phyloP scores from a whole-genome alignment of 2,797 vertebrate species.

The Muscicapa striata region DNA sequence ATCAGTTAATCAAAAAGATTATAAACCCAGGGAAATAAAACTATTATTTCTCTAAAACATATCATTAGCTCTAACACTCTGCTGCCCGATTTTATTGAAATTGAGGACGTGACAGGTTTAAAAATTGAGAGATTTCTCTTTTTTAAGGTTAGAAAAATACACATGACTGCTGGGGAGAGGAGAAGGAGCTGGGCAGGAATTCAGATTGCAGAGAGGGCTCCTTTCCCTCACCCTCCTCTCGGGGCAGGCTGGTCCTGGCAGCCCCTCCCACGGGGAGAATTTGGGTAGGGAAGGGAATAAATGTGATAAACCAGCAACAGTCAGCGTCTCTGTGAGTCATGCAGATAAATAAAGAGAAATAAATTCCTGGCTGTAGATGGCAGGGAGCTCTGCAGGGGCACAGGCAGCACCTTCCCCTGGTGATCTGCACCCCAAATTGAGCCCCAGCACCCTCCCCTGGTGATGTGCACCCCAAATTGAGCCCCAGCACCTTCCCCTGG shows the following conservation, averaged over 20 bases:
- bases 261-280: not conserved
- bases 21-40: not conserved
- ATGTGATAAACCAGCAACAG: not conserved
- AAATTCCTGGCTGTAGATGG: accelerated
- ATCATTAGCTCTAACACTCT: not conserved
- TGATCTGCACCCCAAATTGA: too few species aligned
- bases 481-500: too few species aligned
- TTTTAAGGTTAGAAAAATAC: not conserved
- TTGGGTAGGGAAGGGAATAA: accelerated
- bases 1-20: not conserved
- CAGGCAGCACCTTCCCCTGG: too few species aligned
- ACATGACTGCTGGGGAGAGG: not conserved
- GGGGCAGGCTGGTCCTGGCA: accelerated
- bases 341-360: accelerated
- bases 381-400: too few species aligned
- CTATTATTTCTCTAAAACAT: not conserved
- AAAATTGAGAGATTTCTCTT: not conserved
- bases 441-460: too few species aligned
- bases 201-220: not conserved
- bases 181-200: not conserved
- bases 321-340: accelerated
- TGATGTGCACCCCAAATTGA: too few species aligned
- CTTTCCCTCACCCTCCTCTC: accelerated
- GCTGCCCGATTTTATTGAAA: not conserved
- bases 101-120: not conserved